These are phyloP conservation scores for Philonicus albiceps DNA, from an alignment of 2,888 invertebrate genomes.

Conservation along the genomic window DNA sequence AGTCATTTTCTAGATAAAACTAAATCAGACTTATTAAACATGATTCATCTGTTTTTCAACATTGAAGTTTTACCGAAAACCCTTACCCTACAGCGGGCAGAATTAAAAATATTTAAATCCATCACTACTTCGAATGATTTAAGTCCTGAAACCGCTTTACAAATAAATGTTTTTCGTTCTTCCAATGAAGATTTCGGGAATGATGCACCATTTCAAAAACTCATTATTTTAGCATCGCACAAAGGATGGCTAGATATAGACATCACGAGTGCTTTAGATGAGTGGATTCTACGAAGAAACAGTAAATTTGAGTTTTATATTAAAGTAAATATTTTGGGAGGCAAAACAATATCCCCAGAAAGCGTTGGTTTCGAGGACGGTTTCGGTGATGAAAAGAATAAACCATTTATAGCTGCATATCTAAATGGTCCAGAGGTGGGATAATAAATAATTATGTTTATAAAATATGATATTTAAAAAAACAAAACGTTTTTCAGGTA, in stretches of 20 bases:
- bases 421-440: conserved; percentile 72
- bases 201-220: conserved; percentile 55
- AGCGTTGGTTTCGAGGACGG: conserved; percentile 77
- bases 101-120: conserved; percentile 79
- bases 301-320: conserved; percentile 82
- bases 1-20: conserved; percentile 67
- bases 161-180: conserved; percentile 43
- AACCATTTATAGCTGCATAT: conserved; percentile 92
- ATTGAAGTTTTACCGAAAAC: conserved; percentile 83
- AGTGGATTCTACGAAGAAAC: conserved; percentile 80
- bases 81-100: conserved; percentile 80
- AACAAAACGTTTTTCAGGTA: neutral
- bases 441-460: neutral
- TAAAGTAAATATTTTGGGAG: conserved; percentile 63
- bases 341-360: conserved; percentile 72
- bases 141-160: conserved; percentile 28
- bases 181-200: neutral
- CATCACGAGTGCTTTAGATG: conserved; percentile 75
- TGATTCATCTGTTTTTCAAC: conserved; percentile 79
- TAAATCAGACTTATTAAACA: conserved; percentile 54
- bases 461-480: neutral
- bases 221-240: conserved; percentile 74
- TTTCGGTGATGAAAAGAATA: conserved; percentile 76
- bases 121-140: conserved; percentile 49
- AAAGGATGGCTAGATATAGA: conserved; percentile 90